phyloP scores from a whole-genome alignment of 2,888 invertebrate species.

The Scrobipalpa atriplicella region DNA sequence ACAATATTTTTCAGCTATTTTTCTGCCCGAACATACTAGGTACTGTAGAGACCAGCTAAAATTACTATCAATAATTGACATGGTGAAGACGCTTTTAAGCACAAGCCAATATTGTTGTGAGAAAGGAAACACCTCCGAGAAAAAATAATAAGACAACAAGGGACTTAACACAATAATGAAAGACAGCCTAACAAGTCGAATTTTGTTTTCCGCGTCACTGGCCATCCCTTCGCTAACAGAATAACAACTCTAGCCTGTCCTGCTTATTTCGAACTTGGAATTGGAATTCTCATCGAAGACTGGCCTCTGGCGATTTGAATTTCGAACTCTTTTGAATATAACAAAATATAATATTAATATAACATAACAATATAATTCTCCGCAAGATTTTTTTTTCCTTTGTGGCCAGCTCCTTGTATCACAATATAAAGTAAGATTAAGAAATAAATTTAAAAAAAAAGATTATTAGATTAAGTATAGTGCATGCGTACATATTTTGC shows the following conservation, averaged over 20 bases:
- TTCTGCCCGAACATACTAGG: not conserved
- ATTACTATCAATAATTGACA: too few relatives aligned
- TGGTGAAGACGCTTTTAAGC: too few relatives aligned
- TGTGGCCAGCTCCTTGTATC: too few relatives aligned
- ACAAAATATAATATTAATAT: too few relatives aligned
- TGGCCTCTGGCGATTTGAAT: constrained; percentile 10
- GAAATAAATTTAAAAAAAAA: too few relatives aligned
- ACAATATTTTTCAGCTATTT: not conserved
- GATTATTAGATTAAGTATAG: too few relatives aligned
- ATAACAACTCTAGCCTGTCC: constrained; percentile 67
- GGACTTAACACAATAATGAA: constrained; percentile 58
- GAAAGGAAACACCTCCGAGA: not conserved
- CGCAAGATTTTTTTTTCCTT: not conserved
- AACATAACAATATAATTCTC: not conserved
- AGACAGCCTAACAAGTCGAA: constrained; percentile 62
- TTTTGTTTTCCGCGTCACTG: constrained; percentile 68
- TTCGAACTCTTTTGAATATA: not conserved
- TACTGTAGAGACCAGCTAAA: too few relatives aligned
- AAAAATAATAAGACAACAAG: constrained; percentile 39
- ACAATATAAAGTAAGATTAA: too few relatives aligned
- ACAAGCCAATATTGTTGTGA: not conserved
- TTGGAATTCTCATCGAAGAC: not conserved
- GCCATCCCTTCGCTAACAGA: constrained; percentile 67
- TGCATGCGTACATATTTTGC: too few relatives aligned
- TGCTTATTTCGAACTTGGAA: constrained; percentile 38